These are phyloP conservation scores for Caranx melampygus DNA, from an alignment of 2,113 vertebrate genomes.

Conservation along the genomic window DNA sequence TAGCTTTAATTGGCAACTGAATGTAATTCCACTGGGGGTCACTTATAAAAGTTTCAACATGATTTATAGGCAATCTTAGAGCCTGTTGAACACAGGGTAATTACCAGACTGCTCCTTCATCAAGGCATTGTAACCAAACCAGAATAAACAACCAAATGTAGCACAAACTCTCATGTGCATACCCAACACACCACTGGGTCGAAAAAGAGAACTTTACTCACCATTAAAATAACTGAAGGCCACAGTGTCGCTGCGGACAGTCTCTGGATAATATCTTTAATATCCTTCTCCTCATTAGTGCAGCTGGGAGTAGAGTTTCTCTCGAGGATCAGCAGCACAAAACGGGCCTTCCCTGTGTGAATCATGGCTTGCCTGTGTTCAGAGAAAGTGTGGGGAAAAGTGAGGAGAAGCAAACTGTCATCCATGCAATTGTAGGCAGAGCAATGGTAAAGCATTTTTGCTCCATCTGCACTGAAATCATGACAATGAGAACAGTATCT, in stretches of 20 bases:
- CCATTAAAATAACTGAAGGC: conserved; percentile 9
- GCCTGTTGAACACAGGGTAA: conserved; percentile 10
- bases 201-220: conserved; percentile 7
- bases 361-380: background rate
- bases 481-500: background rate
- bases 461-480: background rate
- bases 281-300: conserved; percentile 18
- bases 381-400: background rate
- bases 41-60: background rate
- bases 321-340: conserved; percentile 12
- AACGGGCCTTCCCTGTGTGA: conserved; percentile 12
- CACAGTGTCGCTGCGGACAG: background rate
- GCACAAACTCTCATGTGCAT: background rate
- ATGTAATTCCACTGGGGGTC: conserved; percentile 7
- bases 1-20: background rate
- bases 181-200: background rate
- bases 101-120: conserved; percentile 3
- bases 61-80: conserved; percentile 7
- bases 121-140: conserved; percentile 12
- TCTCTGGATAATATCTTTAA: conserved; percentile 12
- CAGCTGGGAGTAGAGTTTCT: background rate
- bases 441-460: background rate
- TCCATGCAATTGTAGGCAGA: background rate
- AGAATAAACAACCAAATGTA: background rate
- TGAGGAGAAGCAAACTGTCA: background rate